Evolutionary conservation across 2,113 vertebrate genomes (phyloP).

Genomic region (Ceyx margarethae): DNA sequence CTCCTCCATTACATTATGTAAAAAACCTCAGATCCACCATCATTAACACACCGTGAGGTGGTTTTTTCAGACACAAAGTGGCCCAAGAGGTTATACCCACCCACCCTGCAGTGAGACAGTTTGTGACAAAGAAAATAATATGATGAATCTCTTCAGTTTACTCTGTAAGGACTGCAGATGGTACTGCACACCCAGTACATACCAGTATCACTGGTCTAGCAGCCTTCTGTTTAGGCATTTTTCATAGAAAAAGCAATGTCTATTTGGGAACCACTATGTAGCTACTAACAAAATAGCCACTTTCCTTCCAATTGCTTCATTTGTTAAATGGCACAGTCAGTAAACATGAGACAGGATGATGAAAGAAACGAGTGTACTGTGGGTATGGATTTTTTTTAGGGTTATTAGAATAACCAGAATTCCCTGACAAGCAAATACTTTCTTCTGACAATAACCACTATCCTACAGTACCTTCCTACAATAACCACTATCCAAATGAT

Average conservation of each 20-base stretch:
- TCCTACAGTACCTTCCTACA: no score
- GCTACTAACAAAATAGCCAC: not conserved
- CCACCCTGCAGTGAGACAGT: not conserved
- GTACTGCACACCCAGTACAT: not conserved
- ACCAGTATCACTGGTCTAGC: not conserved
- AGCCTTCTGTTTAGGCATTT: not conserved
- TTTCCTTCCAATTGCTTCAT: not conserved
- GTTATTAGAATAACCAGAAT: not conserved
- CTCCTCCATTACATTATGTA: accelerated
- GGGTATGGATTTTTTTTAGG: not conserved
- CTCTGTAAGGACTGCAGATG: accelerated
- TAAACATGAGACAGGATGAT: not conserved
- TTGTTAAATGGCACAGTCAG: not conserved
- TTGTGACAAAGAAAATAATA: not conserved
- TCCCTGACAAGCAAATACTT: not conserved
- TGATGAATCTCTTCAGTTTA: not conserved
- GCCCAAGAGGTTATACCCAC: not conserved
- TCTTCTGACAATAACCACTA: not conserved
- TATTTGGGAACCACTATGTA: not conserved
- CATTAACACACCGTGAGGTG: not conserved
- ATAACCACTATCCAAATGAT: not conserved
- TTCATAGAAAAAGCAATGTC: not conserved
- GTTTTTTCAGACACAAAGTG: not conserved
- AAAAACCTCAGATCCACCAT: not conserved
- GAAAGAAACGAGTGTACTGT: not conserved